Percentiles rank a stretch among this genome's conserved stretches.
Conservation (phyloP, 2,888 invertebrate genomes). For the Nezara viridula region DNA sequence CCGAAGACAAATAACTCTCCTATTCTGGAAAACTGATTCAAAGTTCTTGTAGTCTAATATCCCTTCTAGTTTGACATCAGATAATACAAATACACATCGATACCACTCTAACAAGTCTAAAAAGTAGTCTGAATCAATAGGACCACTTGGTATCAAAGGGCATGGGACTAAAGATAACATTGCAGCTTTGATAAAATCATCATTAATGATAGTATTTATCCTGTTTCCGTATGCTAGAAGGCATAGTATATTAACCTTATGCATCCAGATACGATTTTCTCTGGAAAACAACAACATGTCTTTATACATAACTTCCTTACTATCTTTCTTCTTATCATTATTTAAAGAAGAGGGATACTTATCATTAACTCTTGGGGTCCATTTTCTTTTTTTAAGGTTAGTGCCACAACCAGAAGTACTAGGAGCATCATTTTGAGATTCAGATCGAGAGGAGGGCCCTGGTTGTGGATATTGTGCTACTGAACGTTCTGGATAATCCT, state of each 20-base stretch:
- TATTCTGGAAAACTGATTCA: slow-evolving; percentile 9
- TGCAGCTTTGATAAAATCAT: slow-evolving; percentile 10
- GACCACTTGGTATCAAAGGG: slow-evolving; percentile 18
- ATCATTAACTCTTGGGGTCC: neutral
- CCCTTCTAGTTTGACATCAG: neutral
- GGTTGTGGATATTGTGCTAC: neutral
- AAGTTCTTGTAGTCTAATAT: slow-evolving; percentile 37
- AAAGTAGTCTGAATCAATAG: slow-evolving; percentile 14
- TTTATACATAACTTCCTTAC: neutral
- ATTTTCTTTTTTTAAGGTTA: neutral
- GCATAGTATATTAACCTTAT: slow-evolving; percentile 17
- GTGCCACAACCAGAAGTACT: neutral
- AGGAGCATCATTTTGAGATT: neutral
- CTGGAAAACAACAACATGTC: neutral
- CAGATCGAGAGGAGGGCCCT: neutral
- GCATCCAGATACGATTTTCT: slow-evolving; percentile 16
- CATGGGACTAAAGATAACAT: neutral
- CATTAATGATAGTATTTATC: neutral
- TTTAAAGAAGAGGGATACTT: neutral
- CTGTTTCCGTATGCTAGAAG: slow-evolving; percentile 21
- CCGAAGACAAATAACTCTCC: slow-evolving; percentile 14
- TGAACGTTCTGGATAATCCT: neutral
- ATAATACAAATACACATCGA: slow-evolving; percentile 19
- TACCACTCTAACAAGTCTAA: slow-evolving; percentile 23
- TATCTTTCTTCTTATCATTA: neutral